Evolutionary conservation across 2,797 vertebrate genomes (phyloP).

Genomic region (Xyrichtys novacula): DNA sequence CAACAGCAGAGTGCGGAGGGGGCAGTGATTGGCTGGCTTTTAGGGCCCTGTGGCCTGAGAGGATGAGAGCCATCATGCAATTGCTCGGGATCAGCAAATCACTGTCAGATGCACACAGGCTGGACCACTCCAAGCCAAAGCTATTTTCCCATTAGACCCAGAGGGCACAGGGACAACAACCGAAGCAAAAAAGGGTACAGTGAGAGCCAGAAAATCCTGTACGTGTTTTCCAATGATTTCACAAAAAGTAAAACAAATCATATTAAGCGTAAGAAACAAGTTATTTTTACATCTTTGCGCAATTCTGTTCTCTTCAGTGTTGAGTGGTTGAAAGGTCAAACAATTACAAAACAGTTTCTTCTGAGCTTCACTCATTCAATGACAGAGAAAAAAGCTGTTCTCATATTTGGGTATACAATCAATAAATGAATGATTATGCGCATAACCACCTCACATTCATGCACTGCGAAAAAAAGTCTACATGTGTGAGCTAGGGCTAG

Average conservation of each 20-base stretch:
- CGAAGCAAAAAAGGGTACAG: conserved; percentile 46
- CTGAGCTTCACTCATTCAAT: conserved; percentile 50
- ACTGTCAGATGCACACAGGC: conserved; percentile 81
- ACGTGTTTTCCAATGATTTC: conserved; percentile 38
- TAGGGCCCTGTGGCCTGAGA: conserved; percentile 62
- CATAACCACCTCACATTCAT: too few relatives aligned
- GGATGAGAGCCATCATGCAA: conserved; percentile 78
- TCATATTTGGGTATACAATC: too few relatives aligned
- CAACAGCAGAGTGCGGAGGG: conserved; percentile 66
- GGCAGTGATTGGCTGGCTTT: conserved; percentile 69
- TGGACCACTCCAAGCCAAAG: conserved; percentile 48
- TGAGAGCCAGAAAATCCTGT: conserved; percentile 38
- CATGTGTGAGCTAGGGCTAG: too few relatives aligned
- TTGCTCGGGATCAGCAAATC: conserved; percentile 81
- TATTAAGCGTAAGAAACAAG: conserved; percentile 6
- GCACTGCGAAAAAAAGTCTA: too few relatives aligned
- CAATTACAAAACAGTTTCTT: conserved; percentile 17
- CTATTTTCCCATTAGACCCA: conserved; percentile 66
- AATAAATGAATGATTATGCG: too few relatives aligned
- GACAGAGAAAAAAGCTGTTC: conserved; percentile 40
- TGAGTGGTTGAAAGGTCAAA: conserved; percentile 7
- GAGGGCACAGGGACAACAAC: conserved; percentile 57
- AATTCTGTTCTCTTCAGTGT: background rate
- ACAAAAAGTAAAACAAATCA: conserved; percentile 43
- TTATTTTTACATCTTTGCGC: background rate